phyloP scores from a whole-genome alignment of 2,888 invertebrate species.

The Agonum fuliginosum region DNA sequence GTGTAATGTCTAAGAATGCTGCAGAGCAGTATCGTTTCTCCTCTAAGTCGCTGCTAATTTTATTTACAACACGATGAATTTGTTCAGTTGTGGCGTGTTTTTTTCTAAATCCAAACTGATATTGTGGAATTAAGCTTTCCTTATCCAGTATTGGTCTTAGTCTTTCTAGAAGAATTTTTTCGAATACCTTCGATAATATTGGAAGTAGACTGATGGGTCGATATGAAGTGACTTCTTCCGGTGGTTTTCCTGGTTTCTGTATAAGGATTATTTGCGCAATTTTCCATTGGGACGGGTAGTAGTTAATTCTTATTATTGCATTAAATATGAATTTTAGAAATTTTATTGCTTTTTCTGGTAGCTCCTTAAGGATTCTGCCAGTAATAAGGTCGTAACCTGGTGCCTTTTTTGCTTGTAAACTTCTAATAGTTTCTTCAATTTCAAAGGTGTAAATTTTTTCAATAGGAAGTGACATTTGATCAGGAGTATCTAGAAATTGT shows the following conservation, averaged over 20 bases:
- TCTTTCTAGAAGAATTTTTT: constrained; percentile 61
- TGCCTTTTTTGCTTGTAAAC: constrained; percentile 41
- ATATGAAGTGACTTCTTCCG: constrained; percentile 59
- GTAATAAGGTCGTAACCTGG: constrained; percentile 64
- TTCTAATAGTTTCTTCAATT: neutral
- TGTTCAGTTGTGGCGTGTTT: constrained; percentile 8
- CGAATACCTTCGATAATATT: constrained; percentile 62
- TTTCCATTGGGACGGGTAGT: constrained; percentile 61
- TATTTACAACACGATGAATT: neutral
- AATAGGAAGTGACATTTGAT: constrained; percentile 47
- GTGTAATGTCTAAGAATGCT: constrained; percentile 28
- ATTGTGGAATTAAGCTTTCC: constrained; percentile 29
- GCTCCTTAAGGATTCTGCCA: too few species aligned
- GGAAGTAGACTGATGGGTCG: constrained; percentile 63
- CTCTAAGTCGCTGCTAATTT: neutral
- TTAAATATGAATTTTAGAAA: constrained; percentile 37
- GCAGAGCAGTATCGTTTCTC: constrained; percentile 41
- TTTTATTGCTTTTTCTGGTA: constrained; percentile 46
- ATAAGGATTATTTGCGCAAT: constrained; percentile 64
- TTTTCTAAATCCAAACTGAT: constrained; percentile 37
- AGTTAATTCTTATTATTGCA: constrained; percentile 60
- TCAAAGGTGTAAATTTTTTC: constrained; percentile 60
- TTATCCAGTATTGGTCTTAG: constrained; percentile 51
- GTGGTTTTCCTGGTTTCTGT: constrained; percentile 62
- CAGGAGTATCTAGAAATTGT: constrained; percentile 7